Conservation (phyloP, 2,888 invertebrate genomes). For the Lasioglossum calceatum region DNA sequence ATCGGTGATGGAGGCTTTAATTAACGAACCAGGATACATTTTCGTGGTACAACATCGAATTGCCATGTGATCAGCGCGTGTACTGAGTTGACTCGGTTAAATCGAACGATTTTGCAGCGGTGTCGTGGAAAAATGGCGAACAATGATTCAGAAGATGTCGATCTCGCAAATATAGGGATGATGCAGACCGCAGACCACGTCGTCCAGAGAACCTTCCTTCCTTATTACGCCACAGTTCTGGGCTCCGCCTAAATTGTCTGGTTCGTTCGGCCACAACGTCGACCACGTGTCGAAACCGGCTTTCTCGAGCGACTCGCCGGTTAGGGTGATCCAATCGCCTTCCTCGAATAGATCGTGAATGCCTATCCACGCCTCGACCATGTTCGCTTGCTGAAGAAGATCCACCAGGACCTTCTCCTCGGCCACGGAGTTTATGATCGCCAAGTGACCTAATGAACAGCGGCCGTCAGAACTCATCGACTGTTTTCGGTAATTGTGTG, state of each 20-base stretch:
- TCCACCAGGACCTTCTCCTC: background rate
- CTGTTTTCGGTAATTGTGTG: background rate
- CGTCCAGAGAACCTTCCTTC: slow-evolving; percentile 50
- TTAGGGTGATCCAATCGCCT: slow-evolving; percentile 39
- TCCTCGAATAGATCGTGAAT: slow-evolving; percentile 5
- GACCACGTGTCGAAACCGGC: slow-evolving; percentile 61
- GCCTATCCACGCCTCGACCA: slow-evolving; percentile 2
- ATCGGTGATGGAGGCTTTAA: background rate
- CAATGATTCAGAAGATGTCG: background rate
- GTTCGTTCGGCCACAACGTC: slow-evolving; percentile 39
- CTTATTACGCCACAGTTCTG: slow-evolving; percentile 54
- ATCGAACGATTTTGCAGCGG: background rate
- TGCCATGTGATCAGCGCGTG: background rate
- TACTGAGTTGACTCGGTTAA: background rate
- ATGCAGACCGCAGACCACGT: slow-evolving; percentile 25
- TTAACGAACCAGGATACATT: background rate
- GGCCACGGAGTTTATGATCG: background rate
- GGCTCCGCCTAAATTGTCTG: slow-evolving; percentile 46
- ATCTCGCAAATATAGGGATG: slow-evolving; percentile 54
- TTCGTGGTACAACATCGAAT: background rate
- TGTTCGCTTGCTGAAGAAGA: background rate
- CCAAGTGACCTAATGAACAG: background rate
- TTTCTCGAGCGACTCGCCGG: slow-evolving; percentile 54
- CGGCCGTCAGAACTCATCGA: slow-evolving; percentile 11
- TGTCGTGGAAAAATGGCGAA: background rate